phyloP scores from a whole-genome alignment of 1,140 invertebrate genomes.

The Drosophila orosa region DNA sequence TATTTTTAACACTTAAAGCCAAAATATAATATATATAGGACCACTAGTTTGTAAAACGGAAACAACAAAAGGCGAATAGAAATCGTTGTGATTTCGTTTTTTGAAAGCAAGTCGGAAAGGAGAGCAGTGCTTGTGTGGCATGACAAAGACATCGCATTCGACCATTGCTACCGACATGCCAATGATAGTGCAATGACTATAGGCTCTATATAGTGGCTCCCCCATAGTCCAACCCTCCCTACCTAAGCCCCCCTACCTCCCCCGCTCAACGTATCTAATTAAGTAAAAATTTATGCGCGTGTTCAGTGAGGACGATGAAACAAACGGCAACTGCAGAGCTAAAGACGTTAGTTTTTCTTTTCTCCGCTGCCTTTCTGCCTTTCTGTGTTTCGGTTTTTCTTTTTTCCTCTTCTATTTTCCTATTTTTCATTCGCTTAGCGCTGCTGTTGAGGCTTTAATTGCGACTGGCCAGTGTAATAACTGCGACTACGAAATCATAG shows the following conservation, averaged over 20 bases:
- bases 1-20: background rate
- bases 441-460: slow-evolving; percentile 69
- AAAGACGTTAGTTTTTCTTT: slow-evolving; percentile 66
- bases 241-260: background rate
- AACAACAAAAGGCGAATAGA: background rate
- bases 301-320: slow-evolving; percentile 79
- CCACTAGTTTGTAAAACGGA: background rate
- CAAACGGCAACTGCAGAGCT: slow-evolving; percentile 68
- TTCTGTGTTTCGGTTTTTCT: slow-evolving; percentile 22
- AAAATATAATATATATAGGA: background rate
- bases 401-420: slow-evolving; percentile 5
- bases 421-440: slow-evolving; percentile 25
- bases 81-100: slow-evolving; percentile 13
- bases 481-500: slow-evolving; percentile 67
- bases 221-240: slow-evolving; percentile 1
- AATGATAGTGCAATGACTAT: slow-evolving; percentile 48
- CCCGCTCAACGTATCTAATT: slow-evolving; percentile 62
- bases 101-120: slow-evolving; percentile 10
- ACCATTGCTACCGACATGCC: slow-evolving; percentile 45
- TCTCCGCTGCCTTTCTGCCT: slow-evolving; percentile 16
- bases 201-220: slow-evolving; percentile 1
- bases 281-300: slow-evolving; percentile 80
- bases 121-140: slow-evolving; percentile 19
- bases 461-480: slow-evolving; percentile 66
- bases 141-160: slow-evolving; percentile 44